Evolutionary conservation across 1,140 invertebrate genomes (phyloP).

Genomic region (Meloidogyne exigua): DNA sequence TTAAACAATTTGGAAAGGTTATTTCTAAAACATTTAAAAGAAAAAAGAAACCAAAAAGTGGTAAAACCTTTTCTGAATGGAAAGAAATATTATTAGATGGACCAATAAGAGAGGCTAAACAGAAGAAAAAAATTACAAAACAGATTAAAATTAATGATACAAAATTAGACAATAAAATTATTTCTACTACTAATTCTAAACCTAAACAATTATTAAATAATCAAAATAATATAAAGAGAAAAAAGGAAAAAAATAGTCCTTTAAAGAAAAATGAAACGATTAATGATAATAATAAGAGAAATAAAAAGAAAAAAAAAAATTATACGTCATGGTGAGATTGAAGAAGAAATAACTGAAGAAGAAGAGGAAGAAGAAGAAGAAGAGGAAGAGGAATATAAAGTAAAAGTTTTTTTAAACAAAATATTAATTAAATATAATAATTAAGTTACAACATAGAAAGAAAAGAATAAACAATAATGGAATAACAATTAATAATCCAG

Average conservation of each 20-base stretch:
- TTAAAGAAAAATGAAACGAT: neutral
- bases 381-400: neutral
- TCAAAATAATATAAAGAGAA: neutral
- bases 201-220: neutral
- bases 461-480: neutral
- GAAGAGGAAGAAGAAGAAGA: neutral
- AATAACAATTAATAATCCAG: neutral
- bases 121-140: too few species aligned
- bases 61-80: neutral
- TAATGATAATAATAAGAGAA: neutral
- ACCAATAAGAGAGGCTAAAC: neutral
- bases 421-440: neutral
- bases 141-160: neutral
- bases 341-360: constrained; percentile 1
- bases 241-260: neutral
- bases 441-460: neutral
- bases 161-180: neutral
- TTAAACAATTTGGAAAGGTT: neutral
- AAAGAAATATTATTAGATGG: neutral
- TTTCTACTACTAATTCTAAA: neutral
- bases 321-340: neutral
- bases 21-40: neutral
- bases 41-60: neutral
- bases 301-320: constrained; percentile 3
- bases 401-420: neutral